Base-by-base conservation (phyloP, 2,797 vertebrate genomes). In the Sylvia borin region DNA sequence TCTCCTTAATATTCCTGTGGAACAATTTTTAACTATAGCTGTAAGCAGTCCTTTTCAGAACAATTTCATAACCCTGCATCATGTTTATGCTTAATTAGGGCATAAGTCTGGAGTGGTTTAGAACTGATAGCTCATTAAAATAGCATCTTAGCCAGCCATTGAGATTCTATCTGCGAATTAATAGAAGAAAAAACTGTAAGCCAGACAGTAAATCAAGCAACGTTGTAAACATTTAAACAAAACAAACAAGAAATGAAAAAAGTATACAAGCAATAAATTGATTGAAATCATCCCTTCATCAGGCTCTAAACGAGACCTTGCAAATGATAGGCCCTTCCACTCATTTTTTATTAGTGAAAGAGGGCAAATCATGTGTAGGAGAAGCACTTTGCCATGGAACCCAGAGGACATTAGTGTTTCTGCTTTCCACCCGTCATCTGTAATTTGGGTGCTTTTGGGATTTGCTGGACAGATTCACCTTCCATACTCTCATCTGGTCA, bases 211-310 rank as follows among this genome's bases (percentile, higher is more conserved):
- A 84, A 90, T 57, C 75, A 93, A 85, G 8, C 3, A 58, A 71
- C 42, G 3, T 61, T 85, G 24, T 71, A 77, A 91, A 68, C 5
- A n/a, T 61, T 83, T 29, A 54, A 86, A 83, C 11, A 70, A 84
- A 89, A 65, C 11, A 76, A 83, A 32, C 2, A 9, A 13, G 45
- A 53, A 36, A 43, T 1, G 24, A n/a, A 24, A 20, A n/a, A 22
- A 48, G 22, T 7, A 25, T 18, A 42, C 0, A 0, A 84, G 13
- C 0, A 0, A 71, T 27, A 38, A 25, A 19, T 50, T 53, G 60
- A 45, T 18, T 6, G 13, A 83, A 80, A 67, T 72, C 45, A 22
- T 48, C 32, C 13, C 15, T 83, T 85, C 24, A 43, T 81, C 24
- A 18, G 60, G 22, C 9, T 82, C 22, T 70, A 58, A 85, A 62